Percentiles rank a stretch among this genome's conserved stretches.
Evolutionary conservation across 1,140 invertebrate species (phyloP).

Genomic region (Trichogramma pretiosum): DNA sequence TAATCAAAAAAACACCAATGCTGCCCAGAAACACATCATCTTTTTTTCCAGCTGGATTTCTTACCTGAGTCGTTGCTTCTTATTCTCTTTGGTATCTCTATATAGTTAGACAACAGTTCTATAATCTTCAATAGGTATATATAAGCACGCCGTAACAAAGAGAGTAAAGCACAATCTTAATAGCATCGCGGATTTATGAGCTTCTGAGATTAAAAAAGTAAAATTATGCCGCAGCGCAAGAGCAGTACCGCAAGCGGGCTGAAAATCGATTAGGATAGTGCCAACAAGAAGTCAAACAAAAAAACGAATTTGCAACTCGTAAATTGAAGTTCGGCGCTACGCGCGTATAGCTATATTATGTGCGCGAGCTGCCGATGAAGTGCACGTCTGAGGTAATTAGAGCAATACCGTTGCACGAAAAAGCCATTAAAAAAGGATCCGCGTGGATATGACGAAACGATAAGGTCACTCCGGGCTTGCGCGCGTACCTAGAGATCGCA

Average conservation of each 20-base stretch:
- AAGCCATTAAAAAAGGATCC: too few relatives aligned
- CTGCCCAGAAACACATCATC: too few relatives aligned
- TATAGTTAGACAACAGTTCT: not conserved
- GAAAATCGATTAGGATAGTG: constrained; percentile 2
- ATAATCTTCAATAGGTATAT: constrained; percentile 7
- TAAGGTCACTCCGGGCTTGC: not conserved
- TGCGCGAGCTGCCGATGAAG: constrained; percentile 8
- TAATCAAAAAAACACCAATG: too few relatives aligned
- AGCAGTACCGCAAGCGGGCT: not conserved
- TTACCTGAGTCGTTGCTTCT: too few relatives aligned
- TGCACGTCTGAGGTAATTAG: constrained; percentile 11
- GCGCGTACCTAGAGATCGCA: too few relatives aligned
- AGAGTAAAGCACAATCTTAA: constrained; percentile 9
- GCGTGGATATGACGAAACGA: not conserved
- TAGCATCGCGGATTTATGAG: constrained; percentile 6
- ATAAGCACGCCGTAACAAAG: not conserved
- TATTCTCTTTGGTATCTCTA: too few relatives aligned
- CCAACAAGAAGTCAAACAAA: too few relatives aligned
- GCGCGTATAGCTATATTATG: too few relatives aligned
- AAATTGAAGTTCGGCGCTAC: too few relatives aligned
- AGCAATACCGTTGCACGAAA: too few relatives aligned
- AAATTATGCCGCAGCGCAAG: not conserved
- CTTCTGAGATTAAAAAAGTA: constrained; percentile 9
- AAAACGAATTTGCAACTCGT: not conserved
- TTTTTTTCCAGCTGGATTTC: too few relatives aligned